Evolutionary conservation across 1,140 invertebrate genomes (phyloP), one percentile per base, ranked within the genome.

Genomic region (Cotesia vestalis): DNA sequence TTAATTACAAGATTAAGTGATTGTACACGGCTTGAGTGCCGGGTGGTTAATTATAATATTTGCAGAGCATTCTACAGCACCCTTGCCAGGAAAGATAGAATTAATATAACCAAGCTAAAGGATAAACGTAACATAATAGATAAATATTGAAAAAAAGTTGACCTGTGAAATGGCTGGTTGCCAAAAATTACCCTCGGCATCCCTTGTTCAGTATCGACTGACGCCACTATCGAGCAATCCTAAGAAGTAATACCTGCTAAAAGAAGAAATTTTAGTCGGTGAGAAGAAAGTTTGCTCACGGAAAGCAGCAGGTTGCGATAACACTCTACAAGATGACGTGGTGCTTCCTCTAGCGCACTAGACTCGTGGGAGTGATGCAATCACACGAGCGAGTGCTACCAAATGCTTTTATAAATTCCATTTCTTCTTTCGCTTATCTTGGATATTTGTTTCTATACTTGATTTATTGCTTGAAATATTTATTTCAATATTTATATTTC

Each of bases 231-330:
- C 76, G 78, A 78, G 78, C 79, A 80, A 59, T 12, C 27, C 35
- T 67, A 78, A 67, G 38, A 66, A 76, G 78, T 78, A 73, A 67
- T 74, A 52, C 60, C 63, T 61, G 76, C 76, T 53, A 59, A 74
- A 20, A 34, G 11, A 46, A 12, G 67, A 62, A 57, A 11, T 20
- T 11, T 46, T 6, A 20, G 57, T 20, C 20, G 20, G 40, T 35
- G 8, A 27, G 35, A 17, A 66, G 36, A 38, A n/a, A 6, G 60
- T 6, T 20, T 4, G 51, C 51, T 52, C 8, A 64, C 59, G 8
- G 27, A 72, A 68, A 72, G 76, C 77, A 78, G 73, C 76, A 78
- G 78, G 76, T 76, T 76, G 76, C 20, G 63, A 64, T 60, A 20
- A 36, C 34, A 71, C 64, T 55, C 35, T 62, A 71, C 38, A 20